These are phyloP conservation scores for Myrmecobius fasciatus DNA, from an alignment of 2,113 vertebrate species.

Conservation along the genomic window DNA sequence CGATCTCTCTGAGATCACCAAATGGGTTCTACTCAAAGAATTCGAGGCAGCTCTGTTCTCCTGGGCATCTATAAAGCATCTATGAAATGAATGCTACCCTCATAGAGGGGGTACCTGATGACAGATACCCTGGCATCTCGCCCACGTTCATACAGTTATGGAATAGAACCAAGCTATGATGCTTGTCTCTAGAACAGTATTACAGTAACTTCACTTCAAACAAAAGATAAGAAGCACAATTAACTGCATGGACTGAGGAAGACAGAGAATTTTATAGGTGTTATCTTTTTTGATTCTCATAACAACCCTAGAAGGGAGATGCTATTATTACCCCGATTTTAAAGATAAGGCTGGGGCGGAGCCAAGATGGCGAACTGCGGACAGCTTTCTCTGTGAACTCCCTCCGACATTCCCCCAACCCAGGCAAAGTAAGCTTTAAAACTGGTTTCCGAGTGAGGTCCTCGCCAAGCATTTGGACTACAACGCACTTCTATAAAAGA, in stretches of 20 bases:
- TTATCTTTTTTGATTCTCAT: neutral
- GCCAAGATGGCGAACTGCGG: too few species aligned
- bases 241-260: neutral
- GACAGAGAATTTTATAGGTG: neutral
- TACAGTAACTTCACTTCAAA: neutral
- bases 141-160: slow-evolving; percentile 13
- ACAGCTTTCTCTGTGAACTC: too few species aligned
- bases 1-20: neutral
- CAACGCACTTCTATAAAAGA: too few species aligned
- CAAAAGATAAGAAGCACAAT: slow-evolving; percentile 12
- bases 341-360: neutral
- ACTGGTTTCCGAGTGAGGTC: too few species aligned
- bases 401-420: too few species aligned
- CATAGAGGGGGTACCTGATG: neutral
- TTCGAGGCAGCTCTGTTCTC: neutral
- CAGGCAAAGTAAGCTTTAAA: too few species aligned
- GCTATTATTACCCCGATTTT: neutral
- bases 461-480: too few species aligned
- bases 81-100: neutral
- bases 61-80: neutral
- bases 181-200: neutral
- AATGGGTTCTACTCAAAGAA: neutral
- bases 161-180: neutral
- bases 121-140: neutral
- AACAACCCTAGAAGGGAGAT: neutral